Percentiles rank a stretch among this genome's conserved stretches.
These are phyloP conservation scores for Theristicus caerulescens DNA, from an alignment of 2,113 vertebrate species.

Conservation along the genomic window DNA sequence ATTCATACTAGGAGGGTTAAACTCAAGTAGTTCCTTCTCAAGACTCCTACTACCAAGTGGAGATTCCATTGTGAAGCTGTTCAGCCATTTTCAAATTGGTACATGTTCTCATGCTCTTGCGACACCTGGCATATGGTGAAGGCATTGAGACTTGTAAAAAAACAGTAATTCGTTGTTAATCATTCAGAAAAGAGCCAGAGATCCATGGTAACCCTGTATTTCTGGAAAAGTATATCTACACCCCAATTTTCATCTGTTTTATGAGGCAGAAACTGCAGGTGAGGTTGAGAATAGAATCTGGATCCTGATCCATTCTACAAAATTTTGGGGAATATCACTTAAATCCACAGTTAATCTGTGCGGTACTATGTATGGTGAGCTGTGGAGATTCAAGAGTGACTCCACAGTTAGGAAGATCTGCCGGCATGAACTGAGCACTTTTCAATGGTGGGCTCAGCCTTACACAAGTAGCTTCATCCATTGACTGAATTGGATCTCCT, in stretches of 20 bases:
- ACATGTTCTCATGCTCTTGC: slow-evolving; percentile 47
- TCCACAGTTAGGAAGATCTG: neutral
- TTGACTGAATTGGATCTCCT: neutral
- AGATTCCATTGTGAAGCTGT: slow-evolving; percentile 36
- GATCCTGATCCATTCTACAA: neutral
- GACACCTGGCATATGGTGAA: slow-evolving; percentile 65
- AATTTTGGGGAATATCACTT: neutral
- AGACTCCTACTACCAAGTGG: neutral
- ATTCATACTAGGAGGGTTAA: slow-evolving; percentile 40
- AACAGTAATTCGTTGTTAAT: slow-evolving; percentile 72
- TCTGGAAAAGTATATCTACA: slow-evolving; percentile 22
- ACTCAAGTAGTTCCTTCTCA: neutral
- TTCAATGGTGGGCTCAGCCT: neutral
- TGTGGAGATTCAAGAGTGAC: neutral
- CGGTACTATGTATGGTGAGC: neutral
- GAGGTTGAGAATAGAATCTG: neutral
- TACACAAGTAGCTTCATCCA: neutral
- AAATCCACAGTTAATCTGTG: neutral
- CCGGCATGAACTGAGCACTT: neutral
- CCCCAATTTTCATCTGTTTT: neutral
- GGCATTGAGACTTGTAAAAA: slow-evolving; percentile 59
- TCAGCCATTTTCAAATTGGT: slow-evolving; percentile 27
- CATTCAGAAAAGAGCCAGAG: slow-evolving; percentile 23
- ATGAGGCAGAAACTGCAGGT: neutral
- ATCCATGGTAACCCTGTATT: neutral